phyloP scores from a whole-genome alignment of 2,888 invertebrate genomes.

The Schrankia costaestrigalis region DNA sequence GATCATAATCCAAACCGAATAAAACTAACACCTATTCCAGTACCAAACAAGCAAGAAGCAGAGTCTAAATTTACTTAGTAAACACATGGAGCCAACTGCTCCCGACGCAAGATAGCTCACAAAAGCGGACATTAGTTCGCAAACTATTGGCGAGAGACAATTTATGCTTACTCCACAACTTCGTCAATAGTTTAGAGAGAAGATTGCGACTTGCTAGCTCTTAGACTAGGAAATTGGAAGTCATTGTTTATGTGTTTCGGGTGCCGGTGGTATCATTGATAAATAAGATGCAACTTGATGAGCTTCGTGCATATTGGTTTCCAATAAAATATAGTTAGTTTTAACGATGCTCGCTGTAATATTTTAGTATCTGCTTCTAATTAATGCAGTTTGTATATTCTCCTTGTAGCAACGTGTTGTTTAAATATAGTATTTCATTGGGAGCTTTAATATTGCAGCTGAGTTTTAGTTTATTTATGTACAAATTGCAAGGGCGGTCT shows the following conservation, averaged over 20 bases:
- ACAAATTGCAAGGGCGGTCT: no score
- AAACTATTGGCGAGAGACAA: slow-evolving; percentile 53
- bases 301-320: no score
- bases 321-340: no score
- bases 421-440: no score
- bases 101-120: slow-evolving; percentile 45
- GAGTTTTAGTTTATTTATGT: no score
- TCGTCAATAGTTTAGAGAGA: slow-evolving; percentile 45
- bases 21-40: slow-evolving; percentile 26
- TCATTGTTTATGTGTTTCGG: slow-evolving; percentile 58
- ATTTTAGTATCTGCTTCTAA: no score
- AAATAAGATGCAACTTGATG: slow-evolving; percentile 37
- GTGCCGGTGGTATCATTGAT: slow-evolving; percentile 28
- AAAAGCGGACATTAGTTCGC: slow-evolving; percentile 51
- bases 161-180: slow-evolving; percentile 56
- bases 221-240: slow-evolving; percentile 49
- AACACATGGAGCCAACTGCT: slow-evolving; percentile 47
- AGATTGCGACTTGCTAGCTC: slow-evolving; percentile 32
- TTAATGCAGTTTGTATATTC: no score
- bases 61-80: slow-evolving; percentile 47
- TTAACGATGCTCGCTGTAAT: no score
- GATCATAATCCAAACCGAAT: no score
- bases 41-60: slow-evolving; percentile 34
- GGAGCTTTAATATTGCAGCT: no score
- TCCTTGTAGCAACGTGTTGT: no score